phyloP scores from a whole-genome alignment of 2,113 vertebrate genomes.

The Pygathrix nemaeus region DNA sequence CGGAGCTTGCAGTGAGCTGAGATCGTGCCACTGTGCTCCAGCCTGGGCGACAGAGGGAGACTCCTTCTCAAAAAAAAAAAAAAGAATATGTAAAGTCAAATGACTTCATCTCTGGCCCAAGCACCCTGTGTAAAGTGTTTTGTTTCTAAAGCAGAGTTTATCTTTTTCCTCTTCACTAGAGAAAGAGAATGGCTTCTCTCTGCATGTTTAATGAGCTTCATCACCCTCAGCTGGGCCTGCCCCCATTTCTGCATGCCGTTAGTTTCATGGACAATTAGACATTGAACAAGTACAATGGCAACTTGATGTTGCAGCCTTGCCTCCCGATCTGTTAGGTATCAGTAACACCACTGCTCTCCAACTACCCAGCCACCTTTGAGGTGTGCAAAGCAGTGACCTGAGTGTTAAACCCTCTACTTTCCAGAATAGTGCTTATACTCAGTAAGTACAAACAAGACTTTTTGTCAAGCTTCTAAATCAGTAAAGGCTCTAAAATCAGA shows the following conservation, averaged over 20 bases:
- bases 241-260: not conserved
- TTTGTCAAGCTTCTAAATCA: slow-evolving; percentile 21
- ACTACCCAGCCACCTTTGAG: not conserved
- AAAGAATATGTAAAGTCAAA: not conserved
- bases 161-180: not conserved
- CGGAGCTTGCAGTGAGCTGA: too few species aligned
- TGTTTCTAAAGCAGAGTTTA: not conserved
- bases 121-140: not conserved
- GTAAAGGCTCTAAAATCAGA: not conserved
- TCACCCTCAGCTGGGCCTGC: not conserved
- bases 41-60: rapidly evolving
- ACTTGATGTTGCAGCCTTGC: not conserved
- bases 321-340: not conserved
- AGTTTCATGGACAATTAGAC: slow-evolving; percentile 19
- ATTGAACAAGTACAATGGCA: slow-evolving; percentile 19
- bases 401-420: not conserved
- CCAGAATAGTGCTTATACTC: not conserved
- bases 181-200: not conserved
- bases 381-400: not conserved
- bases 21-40: too few species aligned
- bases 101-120: not conserved
- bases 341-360: not conserved
- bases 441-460: slow-evolving; percentile 40
- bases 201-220: not conserved
- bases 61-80: too few species aligned